Base-by-base conservation (phyloP, 2,888 invertebrate species). In the Trypoxylon attenuatum region DNA sequence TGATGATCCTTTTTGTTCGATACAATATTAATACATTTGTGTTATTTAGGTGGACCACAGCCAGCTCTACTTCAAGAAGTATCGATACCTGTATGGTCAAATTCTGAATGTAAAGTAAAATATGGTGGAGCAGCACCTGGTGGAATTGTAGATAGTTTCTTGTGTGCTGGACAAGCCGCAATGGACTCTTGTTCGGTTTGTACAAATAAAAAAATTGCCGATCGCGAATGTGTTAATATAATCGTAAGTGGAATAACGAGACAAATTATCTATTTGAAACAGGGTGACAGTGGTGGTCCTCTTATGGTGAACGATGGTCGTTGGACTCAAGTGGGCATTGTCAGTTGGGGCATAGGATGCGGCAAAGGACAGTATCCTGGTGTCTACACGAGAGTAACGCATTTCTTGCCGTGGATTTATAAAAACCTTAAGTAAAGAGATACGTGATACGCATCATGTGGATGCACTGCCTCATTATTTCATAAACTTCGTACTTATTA, bases 221-320 rank as follows among this genome's bases (percentile, higher is more conserved):
- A n/a, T n/a, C n/a, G n/a, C n/a, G n/a, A n/a, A n/a, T n/a, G n/a
- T 33, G 33, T 33, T 33, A 33, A 33, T 33, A 3, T 1, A 27
- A 2, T 6, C 5, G 5, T 33, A 33, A 16, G 6, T 13, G 15
- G 13, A 46, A 22, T 4, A 2, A 22, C 6, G 22, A 22, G n/a
- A 21, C 0, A 25, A 2, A 4, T 15, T 42, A 6, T 41, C 22
- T 43, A 41, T 84, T 84, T 29, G 10, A 5, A 33, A 39, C 86
- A 96, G 96, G 96, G 96, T 43, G 96, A 96, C 85, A 95, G 95
- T 75, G 96, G 96, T 43, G 96, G 96, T 3, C 96, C 96, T 0
- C 87, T 96, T 78, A 94, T 96, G 92, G 91, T 95, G 8, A 92
- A 92, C 80, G 92, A 92, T 56, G 91, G 91, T 3, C 91, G 91